Percentiles rank a stretch among this genome's conserved stretches.
phyloP scores from a whole-genome alignment of 1,140 invertebrate species.

The Lucilia cuprina region DNA sequence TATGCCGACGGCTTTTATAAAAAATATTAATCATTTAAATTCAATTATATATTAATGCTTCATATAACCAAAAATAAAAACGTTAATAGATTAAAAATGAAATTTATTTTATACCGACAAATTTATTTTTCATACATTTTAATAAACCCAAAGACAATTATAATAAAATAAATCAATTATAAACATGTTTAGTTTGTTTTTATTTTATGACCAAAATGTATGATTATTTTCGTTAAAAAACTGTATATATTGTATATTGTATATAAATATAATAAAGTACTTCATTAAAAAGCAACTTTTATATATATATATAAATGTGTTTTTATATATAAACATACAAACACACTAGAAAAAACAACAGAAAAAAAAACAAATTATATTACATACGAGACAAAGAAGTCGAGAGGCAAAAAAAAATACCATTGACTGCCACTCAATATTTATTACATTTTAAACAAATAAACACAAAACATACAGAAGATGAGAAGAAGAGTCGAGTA shows the following conservation, averaged over 20 bases:
- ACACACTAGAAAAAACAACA: not conserved
- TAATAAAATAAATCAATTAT: conserved; percentile 30
- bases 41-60: too few relatives aligned
- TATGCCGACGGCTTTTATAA: not conserved
- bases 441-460: conserved; percentile 63
- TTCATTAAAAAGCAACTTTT: conserved; percentile 22
- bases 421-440: conserved; percentile 50
- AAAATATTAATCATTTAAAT: not conserved
- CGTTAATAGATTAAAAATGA: not conserved
- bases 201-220: conserved; percentile 11
- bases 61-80: not conserved
- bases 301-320: too few relatives aligned
- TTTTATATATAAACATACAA: not conserved
- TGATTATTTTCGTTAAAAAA: not conserved
- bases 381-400: conserved; percentile 19
- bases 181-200: conserved; percentile 24
- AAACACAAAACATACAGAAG: conserved; percentile 46
- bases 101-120: not conserved
- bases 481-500: not conserved
- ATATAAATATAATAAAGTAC: not conserved
- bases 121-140: not conserved
- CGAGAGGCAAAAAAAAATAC: conserved; percentile 42
- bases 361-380: not conserved
- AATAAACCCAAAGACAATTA: conserved; percentile 19
- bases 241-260: not conserved